Conservation (phyloP, 37 sponge, comb jelly and placozoan species). For the Haliclona indistincta region DNA sequence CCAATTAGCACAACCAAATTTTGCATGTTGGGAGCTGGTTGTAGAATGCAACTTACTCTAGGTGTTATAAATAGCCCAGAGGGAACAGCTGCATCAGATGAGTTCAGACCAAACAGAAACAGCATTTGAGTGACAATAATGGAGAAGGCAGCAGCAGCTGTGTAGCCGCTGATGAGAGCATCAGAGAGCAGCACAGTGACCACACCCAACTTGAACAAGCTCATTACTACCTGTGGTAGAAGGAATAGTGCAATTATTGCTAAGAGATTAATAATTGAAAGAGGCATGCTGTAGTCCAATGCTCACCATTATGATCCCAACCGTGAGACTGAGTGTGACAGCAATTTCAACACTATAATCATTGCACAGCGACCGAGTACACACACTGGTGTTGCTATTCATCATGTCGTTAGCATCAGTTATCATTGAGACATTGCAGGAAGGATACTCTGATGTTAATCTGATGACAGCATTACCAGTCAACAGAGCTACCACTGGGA, state of each 20-base stretch:
- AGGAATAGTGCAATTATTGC: too few species aligned
- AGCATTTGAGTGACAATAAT: constrained; percentile 56
- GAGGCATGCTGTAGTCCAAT: not conserved
- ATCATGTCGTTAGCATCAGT: not conserved
- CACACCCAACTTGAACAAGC: constrained; percentile 61
- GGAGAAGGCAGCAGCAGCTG: constrained; percentile 66
- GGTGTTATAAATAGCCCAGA: constrained; percentile 37
- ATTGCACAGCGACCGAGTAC: constrained; percentile 9
- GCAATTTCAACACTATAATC: constrained; percentile 22
- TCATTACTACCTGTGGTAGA: constrained; percentile 54
- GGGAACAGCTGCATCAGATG: constrained; percentile 16
- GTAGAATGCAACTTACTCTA: constrained; percentile 54
- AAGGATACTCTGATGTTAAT: constrained; percentile 9
- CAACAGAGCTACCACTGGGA: constrained; percentile 72
- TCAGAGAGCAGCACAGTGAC: constrained; percentile 80
- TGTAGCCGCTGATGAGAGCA: constrained; percentile 81
- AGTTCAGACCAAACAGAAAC: constrained; percentile 61
- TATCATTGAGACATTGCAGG: too few species aligned
- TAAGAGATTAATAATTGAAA: too few species aligned
- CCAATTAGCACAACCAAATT: too few species aligned
- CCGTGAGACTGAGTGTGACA: constrained; percentile 59
- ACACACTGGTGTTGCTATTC: not conserved
- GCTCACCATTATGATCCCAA: constrained; percentile 72
- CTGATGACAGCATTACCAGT: constrained; percentile 50
- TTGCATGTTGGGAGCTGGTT: too few species aligned